Base-by-base conservation (phyloP, 2,113 vertebrate species). In the Siniperca knerii region DNA sequence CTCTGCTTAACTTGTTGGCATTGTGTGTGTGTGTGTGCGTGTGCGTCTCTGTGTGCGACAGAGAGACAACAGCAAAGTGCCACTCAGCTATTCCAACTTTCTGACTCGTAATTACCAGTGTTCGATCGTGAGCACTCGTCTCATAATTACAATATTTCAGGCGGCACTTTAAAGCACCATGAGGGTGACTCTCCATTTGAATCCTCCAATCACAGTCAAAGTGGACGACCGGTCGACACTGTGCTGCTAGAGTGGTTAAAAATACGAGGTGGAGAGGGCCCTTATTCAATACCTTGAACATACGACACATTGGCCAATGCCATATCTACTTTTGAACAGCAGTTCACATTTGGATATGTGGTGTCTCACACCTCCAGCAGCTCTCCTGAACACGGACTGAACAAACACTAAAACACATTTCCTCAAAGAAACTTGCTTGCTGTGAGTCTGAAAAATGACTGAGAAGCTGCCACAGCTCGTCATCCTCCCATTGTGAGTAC, bases 141-240 rank as follows among this genome's bases (percentile, higher is more conserved):
- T 83, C 42, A 68, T 84, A 83, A 75, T 84, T 81, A 67, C 68
- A 85, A 74, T 81, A 81, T 87, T 88, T 87, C 79, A 86, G 69
- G 79, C 8, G 2, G 66, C 76, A 76, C 85, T 89, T 81, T 37
- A 84, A 88, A 40, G 79, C 81, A 76, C 50, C 76, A 35, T 1
- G 6, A 90, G 84, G 58, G 64, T 1, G 4, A 82, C 79, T 77
- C 78, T 88, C n/a, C 16, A 85, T 76, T 20, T 48, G 64, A 81
- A 68, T 81, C 69, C 65, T 68, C 60, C 44, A 71, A 64, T 81
- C 46, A 61, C 29, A 29, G 29, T 29, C 29, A 29, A 29, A 29
- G 29, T 29, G 29, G 29, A 29, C 29, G 29, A 29, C 29, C 29
- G 29, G 29, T 29, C 29, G 29, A 29, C 29, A 29, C 29, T 29